A percentile compares a stretch with the other conserved stretches of the same genome.
These are phyloP conservation scores for Condylostylus longicornis DNA, from an alignment of 1,140 invertebrate species.

Conservation along the genomic window DNA sequence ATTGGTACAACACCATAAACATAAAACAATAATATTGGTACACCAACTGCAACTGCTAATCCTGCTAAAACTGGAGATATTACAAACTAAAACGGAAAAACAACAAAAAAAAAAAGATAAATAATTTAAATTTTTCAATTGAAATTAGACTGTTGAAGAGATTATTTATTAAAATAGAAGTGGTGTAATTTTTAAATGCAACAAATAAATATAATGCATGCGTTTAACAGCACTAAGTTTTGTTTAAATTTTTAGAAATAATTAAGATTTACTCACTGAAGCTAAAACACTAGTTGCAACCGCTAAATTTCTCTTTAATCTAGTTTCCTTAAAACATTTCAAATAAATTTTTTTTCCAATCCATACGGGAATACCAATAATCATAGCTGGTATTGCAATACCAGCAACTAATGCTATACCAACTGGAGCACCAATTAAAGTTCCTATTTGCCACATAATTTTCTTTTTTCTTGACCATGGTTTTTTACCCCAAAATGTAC, in stretches of 20 bases:
- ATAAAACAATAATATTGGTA: constrained; percentile 89
- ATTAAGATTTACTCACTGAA: constrained; percentile 37
- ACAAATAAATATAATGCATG: too few species aligned
- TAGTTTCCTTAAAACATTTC: constrained; percentile 48
- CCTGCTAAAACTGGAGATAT: constrained; percentile 83
- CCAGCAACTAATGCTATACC: constrained; percentile 91
- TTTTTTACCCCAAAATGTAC: constrained; percentile 98
- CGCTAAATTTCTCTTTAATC: constrained; percentile 58
- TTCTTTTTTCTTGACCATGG: constrained; percentile 98
- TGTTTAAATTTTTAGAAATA: too few species aligned
- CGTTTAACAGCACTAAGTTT: too few species aligned
- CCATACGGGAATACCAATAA: constrained; percentile 86
- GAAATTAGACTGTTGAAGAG: too few species aligned
- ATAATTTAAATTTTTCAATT: constrained; percentile 2
- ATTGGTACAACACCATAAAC: constrained; percentile 96
- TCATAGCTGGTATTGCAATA: constrained; percentile 89
- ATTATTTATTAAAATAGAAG: too few species aligned
- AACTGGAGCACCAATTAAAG: constrained; percentile 86
- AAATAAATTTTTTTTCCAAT: constrained; percentile 69
- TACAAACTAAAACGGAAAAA: constrained; percentile 51
- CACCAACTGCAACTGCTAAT: constrained; percentile 83
- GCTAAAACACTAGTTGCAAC: constrained; percentile 58
- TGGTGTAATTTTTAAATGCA: too few species aligned
- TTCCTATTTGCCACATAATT: constrained; percentile 92
- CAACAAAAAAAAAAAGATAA: too few species aligned